Evolutionary conservation across 1,140 invertebrate species (phyloP).

Genomic region (Pseudomyrmex dendroicus): DNA sequence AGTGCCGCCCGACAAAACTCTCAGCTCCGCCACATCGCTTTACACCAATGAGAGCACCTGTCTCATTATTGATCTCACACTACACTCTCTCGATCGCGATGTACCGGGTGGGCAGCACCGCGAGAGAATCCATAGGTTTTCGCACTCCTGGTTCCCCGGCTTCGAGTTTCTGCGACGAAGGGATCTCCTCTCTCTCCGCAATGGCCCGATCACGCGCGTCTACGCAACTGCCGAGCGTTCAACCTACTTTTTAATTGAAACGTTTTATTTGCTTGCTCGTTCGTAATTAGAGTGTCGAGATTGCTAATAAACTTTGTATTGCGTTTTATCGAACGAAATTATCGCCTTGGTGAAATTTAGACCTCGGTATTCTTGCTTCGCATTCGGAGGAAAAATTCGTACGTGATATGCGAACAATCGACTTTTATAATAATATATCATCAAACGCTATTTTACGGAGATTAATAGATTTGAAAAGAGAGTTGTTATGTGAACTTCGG

Average conservation of each 20-base stretch:
- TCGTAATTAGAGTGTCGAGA: background rate
- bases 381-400: no score
- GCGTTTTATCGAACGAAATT: background rate
- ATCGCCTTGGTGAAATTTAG: no score
- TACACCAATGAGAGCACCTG: conserved; percentile 62
- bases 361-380: no score
- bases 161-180: conserved; percentile 8
- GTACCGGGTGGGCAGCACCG: conserved; percentile 48
- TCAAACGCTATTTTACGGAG: no score
- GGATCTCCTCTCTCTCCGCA: conserved; percentile 1
- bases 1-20: conserved; percentile 48
- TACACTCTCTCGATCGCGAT: conserved; percentile 61
- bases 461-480: no score
- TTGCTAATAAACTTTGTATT: background rate
- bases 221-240: conserved; percentile 32
- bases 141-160: conserved; percentile 1
- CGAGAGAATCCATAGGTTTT: conserved; percentile 26
- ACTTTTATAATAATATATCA: no score
- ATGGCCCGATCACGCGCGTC: conserved; percentile 31
- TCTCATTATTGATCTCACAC: conserved; percentile 68
- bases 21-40: conserved; percentile 42
- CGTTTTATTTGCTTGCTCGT: background rate
- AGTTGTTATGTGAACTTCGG: background rate
- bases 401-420: no score
- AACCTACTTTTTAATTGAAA: conserved; percentile 12